Percentiles rank a stretch among this genome's conserved stretches.
These are phyloP conservation scores for Eupithecia subumbrata DNA, from an alignment of 2,888 invertebrate species.

Conservation along the genomic window DNA sequence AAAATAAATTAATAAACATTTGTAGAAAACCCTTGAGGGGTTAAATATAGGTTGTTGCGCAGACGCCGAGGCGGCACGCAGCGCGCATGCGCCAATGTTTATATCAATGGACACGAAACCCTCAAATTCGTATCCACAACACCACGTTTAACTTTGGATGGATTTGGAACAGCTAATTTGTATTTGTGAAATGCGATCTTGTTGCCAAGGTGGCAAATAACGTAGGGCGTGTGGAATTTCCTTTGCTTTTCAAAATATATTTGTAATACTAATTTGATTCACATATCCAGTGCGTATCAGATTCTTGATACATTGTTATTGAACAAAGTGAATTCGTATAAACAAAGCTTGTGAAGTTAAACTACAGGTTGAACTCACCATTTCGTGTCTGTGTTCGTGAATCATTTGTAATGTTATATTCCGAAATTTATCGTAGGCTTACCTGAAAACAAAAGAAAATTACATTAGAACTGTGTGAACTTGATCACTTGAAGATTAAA, in stretches of 20 bases:
- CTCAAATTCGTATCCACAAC: constrained; percentile 54
- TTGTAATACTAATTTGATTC: constrained; percentile 17
- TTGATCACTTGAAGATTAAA: neutral
- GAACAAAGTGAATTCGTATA: neutral
- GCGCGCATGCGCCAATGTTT: constrained; percentile 69
- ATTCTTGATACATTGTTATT: constrained; percentile 16
- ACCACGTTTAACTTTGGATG: constrained; percentile 51
- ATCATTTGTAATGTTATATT: neutral
- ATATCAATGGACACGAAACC: constrained; percentile 66
- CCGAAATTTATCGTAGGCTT: constrained; percentile 7
- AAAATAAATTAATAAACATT: constrained; percentile 77
- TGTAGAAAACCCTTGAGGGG: constrained; percentile 78
- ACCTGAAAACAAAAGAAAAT: constrained; percentile 28
- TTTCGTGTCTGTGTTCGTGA: neutral
- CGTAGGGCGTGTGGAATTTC: constrained; percentile 32
- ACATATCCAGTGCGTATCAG: constrained; percentile 1
- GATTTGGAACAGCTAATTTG: constrained; percentile 47
- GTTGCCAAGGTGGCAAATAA: constrained; percentile 52
- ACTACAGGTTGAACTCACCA: neutral
- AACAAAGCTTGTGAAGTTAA: neutral
- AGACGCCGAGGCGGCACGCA: constrained; percentile 62
- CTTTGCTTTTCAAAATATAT: constrained; percentile 26
- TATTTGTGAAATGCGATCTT: constrained; percentile 49
- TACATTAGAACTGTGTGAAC: neutral
- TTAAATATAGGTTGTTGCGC: constrained; percentile 75